Base-by-base conservation (phyloP, 2,888 invertebrate species). In the Drosophila ezoana region DNA sequence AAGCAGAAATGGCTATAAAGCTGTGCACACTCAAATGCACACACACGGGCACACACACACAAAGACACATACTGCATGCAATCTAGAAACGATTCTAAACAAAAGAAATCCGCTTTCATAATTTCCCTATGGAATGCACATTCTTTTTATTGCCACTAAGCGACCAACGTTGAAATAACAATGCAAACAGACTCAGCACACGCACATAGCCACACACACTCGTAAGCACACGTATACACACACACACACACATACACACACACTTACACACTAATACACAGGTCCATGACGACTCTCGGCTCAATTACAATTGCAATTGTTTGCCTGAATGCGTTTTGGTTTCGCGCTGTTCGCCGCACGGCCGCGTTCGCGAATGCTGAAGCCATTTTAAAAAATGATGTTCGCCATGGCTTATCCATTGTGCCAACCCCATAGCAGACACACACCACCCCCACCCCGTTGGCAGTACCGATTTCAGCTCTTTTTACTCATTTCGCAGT, bases 61-160 rank as follows among this genome's bases (percentile, higher is more conserved):
- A 44, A 33, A 61, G 20, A 61, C 44, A 62, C 58, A 45, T 57
- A 65, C 67, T 75, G 76, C 56, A 83, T 84, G 89, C 89, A 84
- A 88, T 84, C 84, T 84, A 78, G 89, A 86, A 83, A 88, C 89
- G 89, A 84, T 84, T 84, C 89, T 77, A 86, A 86, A 86, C 87
- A 89, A 87, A 81, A 87, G 87, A 86, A 87, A 87, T 89, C 89
- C 89, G 89, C 86, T 89, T 87, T 89, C 86, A 87, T 87, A 89
- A 87, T 89, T 87, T 87, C 87, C 87, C 87, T 57, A 72, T 77
- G 87, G 87, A 82, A 87, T 89, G 88, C 86, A 76, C 87, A 85
- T 87, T 87, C 89, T 77, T 87, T 89, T 87, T 87, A 89, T 87
- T 87, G 88, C 89, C 88, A 83, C 86, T 89, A 89, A 87, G 89